Conservation (phyloP, 2,888 invertebrate genomes). For the Lumbricus terrestris region DNA sequence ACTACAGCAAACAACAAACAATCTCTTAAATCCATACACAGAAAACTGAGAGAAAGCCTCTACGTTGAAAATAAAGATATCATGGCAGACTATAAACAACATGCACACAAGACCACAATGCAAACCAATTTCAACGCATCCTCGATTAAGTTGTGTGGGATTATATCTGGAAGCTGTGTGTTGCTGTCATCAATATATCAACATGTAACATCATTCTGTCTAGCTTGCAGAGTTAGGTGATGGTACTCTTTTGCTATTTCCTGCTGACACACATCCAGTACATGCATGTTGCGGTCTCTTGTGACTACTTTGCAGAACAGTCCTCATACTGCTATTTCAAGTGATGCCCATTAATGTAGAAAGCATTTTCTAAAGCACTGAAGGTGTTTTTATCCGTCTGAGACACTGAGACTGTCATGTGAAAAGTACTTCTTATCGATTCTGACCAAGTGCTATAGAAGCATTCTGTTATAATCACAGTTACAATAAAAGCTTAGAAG, state of each 20-base stretch:
- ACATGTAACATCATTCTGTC: background rate
- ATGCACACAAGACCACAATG: background rate
- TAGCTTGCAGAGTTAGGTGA: background rate
- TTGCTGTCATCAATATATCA: background rate
- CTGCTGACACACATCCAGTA: background rate
- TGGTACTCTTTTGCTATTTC: background rate
- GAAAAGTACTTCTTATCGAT: background rate
- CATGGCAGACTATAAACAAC: background rate
- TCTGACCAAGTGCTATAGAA: too few species aligned
- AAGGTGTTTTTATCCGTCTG: background rate
- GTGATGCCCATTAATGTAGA: background rate
- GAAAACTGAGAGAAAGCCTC: background rate
- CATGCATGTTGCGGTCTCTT: background rate
- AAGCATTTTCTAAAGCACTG: background rate
- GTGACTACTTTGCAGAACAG: background rate
- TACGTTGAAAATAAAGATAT: background rate
- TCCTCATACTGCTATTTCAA: background rate
- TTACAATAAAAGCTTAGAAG: background rate
- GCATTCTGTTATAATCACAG: background rate
- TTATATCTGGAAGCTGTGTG: background rate
- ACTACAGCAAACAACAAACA: background rate
- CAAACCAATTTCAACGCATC: background rate
- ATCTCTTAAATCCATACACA: background rate
- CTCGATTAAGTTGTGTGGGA: too few species aligned
- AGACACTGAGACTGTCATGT: background rate